These are phyloP conservation scores for Perognathus longimembris DNA, from an alignment of 2,113 vertebrate genomes.

Conservation along the genomic window DNA sequence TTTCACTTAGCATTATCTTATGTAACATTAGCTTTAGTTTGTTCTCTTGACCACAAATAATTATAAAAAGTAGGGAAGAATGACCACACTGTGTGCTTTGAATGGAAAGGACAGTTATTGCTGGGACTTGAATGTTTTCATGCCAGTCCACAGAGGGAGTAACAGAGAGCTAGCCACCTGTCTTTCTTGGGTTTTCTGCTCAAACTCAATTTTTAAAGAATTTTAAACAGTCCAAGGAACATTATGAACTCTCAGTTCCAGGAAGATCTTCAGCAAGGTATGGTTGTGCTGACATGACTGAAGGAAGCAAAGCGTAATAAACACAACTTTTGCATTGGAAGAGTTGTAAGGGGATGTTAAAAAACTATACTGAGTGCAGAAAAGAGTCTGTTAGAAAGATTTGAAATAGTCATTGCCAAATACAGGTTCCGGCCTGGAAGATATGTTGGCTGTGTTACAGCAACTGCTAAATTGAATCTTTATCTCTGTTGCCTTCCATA, in stretches of 20 bases:
- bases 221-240: conserved; percentile 24
- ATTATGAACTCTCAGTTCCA: not conserved
- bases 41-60: not conserved
- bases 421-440: conserved; percentile 70
- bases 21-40: not conserved
- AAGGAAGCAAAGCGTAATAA: conserved; percentile 54
- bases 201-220: not conserved
- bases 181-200: conserved; percentile 40
- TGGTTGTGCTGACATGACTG: not conserved
- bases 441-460: conserved; percentile 62
- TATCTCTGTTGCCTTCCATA: conserved; percentile 49
- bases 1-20: no score
- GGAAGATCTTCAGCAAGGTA: conserved; percentile 10
- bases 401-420: conserved; percentile 67
- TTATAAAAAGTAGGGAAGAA: not conserved
- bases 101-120: not conserved
- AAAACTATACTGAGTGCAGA: conserved; percentile 12
- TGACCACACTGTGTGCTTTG: not conserved
- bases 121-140: not conserved
- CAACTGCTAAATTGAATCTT: conserved; percentile 72
- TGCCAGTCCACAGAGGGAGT: not conserved
- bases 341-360: not conserved
- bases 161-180: not conserved
- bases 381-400: conserved; percentile 76
- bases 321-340: not conserved